These are phyloP conservation scores for Romanomermis culicivorax DNA, from an alignment of 2,888 invertebrate genomes.

Conservation along the genomic window DNA sequence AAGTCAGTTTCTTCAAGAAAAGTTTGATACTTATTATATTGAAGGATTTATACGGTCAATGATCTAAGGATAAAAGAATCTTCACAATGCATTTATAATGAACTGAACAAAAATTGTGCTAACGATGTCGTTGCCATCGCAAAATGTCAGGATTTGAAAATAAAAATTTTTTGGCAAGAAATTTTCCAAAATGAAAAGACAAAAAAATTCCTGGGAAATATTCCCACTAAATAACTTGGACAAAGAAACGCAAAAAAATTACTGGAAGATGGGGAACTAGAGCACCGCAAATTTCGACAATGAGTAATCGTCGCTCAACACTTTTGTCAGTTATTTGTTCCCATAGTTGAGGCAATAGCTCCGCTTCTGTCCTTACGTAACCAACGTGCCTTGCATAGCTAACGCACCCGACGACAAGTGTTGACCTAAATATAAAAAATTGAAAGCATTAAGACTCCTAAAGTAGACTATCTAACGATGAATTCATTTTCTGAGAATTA, in stretches of 20 bases:
- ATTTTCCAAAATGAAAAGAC: no score
- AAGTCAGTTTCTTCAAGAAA: slow-evolving; percentile 3
- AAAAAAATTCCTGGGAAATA: no score
- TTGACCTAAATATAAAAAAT: not conserved
- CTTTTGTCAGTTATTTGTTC: slow-evolving; percentile 47
- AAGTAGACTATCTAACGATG: no score
- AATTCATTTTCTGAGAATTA: no score
- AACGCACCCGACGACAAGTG: slow-evolving; percentile 31
- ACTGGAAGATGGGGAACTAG: slow-evolving; percentile 44
- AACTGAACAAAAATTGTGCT: no score
- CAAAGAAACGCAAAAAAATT: slow-evolving; percentile 23
- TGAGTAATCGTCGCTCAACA: slow-evolving; percentile 43
- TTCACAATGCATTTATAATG: no score
- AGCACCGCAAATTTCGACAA: slow-evolving; percentile 46
- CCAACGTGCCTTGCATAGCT: slow-evolving; percentile 34
- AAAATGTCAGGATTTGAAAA: no score
- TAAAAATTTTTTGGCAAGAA: no score
- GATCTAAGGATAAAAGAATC: no score
- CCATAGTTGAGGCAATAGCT: slow-evolving; percentile 49
- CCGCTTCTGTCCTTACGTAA: slow-evolving; percentile 40
- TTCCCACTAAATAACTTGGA: no score
- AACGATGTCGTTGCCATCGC: no score
- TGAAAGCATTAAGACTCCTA: no score
- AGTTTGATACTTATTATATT: slow-evolving; percentile 5
- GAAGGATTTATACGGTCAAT: slow-evolving; percentile 1